phyloP scores from a whole-genome alignment of 2,797 vertebrate genomes.

The Helicolenus hilgendorfi region DNA sequence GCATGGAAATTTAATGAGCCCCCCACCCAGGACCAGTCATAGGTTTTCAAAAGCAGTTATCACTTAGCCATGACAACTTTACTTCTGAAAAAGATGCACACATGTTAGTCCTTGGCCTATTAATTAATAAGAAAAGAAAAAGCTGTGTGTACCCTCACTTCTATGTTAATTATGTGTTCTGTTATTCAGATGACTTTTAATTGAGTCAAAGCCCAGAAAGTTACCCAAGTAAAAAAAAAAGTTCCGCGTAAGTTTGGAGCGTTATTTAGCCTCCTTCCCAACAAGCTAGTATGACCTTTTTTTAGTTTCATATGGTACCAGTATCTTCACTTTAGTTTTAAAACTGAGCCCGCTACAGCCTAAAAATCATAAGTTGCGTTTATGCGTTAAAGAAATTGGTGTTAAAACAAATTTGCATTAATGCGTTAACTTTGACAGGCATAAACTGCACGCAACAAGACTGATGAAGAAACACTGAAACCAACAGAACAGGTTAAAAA shows the following conservation, averaged over 20 bases:
- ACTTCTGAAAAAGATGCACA: background rate
- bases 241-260: too few relatives aligned
- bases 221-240: background rate
- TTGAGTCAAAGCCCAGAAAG: background rate
- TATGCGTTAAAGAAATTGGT: too few relatives aligned
- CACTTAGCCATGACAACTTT: background rate
- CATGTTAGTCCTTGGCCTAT: background rate
- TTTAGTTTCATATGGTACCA: too few relatives aligned
- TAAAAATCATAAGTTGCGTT: too few relatives aligned
- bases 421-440: too few relatives aligned
- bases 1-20: conserved; percentile 10
- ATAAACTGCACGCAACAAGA: background rate
- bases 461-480: background rate
- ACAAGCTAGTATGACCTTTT: too few relatives aligned
- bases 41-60: background rate
- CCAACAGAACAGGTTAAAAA: background rate
- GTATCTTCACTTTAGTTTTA: too few relatives aligned
- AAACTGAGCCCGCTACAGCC: too few relatives aligned
- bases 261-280: too few relatives aligned
- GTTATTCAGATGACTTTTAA: background rate
- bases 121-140: background rate
- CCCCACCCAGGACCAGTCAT: background rate
- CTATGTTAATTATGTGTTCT: background rate
- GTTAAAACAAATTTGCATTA: too few relatives aligned
- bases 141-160: background rate